Evolutionary conservation across 2,113 vertebrate genomes (phyloP).

Genomic region (Archilochus colubris): DNA sequence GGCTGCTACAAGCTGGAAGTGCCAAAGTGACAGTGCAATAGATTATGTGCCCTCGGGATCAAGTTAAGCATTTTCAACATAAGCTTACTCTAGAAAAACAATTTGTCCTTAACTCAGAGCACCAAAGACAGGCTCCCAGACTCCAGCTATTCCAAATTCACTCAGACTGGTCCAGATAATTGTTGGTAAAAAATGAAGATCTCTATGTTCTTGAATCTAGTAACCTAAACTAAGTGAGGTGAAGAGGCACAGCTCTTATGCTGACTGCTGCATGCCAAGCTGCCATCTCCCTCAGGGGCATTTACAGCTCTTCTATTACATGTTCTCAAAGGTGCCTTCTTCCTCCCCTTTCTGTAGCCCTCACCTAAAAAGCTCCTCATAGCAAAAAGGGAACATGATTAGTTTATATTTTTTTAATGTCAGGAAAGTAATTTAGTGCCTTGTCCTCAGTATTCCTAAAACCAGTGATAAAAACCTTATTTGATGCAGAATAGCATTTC

Average conservation of each 20-base stretch:
- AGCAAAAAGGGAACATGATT: background rate
- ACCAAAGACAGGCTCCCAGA: background rate
- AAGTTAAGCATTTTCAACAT: background rate
- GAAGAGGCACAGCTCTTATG: rapidly evolving
- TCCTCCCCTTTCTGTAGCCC: background rate
- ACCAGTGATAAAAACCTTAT: background rate
- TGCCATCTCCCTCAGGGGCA: background rate
- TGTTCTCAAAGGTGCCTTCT: background rate
- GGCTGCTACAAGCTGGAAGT: background rate
- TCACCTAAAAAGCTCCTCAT: background rate
- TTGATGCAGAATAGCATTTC: background rate
- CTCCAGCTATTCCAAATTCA: background rate
- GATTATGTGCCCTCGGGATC: background rate
- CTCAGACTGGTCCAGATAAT: background rate
- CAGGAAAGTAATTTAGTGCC: background rate
- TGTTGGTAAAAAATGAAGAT: background rate
- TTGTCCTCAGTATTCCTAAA: background rate
- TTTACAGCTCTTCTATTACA: background rate
- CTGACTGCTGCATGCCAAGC: background rate
- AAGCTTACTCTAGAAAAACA: background rate
- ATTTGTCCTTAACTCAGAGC: background rate
- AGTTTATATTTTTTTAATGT: background rate
- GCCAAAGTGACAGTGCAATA: background rate
- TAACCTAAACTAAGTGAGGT: background rate
- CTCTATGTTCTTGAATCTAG: background rate